Percentiles rank a stretch among this genome's conserved stretches.
These are phyloP conservation scores for Sialis lutaria DNA, from an alignment of 2,888 invertebrate species.

Conservation along the genomic window DNA sequence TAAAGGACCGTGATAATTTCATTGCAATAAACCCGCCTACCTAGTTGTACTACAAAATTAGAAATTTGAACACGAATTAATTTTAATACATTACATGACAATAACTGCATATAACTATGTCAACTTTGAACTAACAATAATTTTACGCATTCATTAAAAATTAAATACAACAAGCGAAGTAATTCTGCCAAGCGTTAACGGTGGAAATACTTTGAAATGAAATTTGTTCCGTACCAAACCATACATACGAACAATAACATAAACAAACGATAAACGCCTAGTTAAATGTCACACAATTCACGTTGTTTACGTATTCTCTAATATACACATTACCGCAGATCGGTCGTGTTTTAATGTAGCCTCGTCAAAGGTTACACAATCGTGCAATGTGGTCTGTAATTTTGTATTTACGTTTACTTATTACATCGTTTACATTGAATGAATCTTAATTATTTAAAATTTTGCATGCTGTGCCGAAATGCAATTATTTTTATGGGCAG, in stretches of 20 bases:
- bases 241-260: no score
- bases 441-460: not conserved
- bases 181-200: not conserved
- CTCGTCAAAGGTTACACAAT: no score
- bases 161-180: not conserved
- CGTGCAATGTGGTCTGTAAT: not conserved
- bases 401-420: not conserved
- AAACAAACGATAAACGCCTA: no score
- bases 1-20: no score
- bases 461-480: not conserved
- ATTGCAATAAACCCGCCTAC: no score
- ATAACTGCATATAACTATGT: not conserved
- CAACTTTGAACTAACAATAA: not conserved
- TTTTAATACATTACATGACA: no score
- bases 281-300: no score
- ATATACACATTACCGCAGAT: no score
- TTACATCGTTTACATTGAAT: slow-evolving; percentile 1
- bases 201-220: not conserved
- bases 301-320: no score
- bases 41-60: no score
- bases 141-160: not conserved
- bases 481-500: not conserved
- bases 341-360: no score
- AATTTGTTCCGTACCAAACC: not conserved
- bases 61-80: no score